phyloP scores from a whole-genome alignment of 2,888 invertebrate genomes.

The Ochropleura leucogaster region DNA sequence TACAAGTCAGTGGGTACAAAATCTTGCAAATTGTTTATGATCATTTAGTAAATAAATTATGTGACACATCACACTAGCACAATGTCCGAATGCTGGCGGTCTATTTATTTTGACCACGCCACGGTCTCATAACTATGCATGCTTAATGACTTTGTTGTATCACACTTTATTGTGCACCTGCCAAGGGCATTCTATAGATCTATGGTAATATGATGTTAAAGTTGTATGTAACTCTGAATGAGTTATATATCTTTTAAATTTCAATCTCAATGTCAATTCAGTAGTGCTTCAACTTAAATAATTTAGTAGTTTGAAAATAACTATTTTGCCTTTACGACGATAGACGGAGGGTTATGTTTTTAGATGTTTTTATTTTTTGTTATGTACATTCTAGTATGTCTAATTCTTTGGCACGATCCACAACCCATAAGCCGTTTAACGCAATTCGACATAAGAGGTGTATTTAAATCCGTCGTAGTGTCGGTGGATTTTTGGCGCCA shows the following conservation, averaged over 20 bases:
- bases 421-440: too few species aligned
- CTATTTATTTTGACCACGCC: conserved; percentile 42
- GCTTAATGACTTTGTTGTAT: conserved; percentile 32
- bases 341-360: too few species aligned
- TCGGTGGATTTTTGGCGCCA: too few species aligned
- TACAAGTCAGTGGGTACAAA: neutral
- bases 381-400: too few species aligned
- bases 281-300: neutral
- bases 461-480: too few species aligned
- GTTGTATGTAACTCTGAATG: neutral
- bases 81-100: conserved; percentile 32
- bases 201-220: neutral
- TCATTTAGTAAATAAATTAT: conserved; percentile 17
- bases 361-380: too few species aligned
- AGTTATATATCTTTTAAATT: neutral
- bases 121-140: conserved; percentile 68
- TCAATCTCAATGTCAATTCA: neutral
- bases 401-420: too few species aligned
- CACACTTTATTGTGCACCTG: conserved; percentile 39
- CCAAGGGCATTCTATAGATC: conserved; percentile 44
- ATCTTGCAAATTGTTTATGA: conserved; percentile 14
- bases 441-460: too few species aligned
- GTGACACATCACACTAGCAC: conserved; percentile 11
- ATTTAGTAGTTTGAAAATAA: neutral
- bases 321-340: neutral